Percentiles rank a stretch among this genome's conserved stretches.
Conservation (phyloP, 2,797 vertebrate species). For the Lerista edwardsae region DNA sequence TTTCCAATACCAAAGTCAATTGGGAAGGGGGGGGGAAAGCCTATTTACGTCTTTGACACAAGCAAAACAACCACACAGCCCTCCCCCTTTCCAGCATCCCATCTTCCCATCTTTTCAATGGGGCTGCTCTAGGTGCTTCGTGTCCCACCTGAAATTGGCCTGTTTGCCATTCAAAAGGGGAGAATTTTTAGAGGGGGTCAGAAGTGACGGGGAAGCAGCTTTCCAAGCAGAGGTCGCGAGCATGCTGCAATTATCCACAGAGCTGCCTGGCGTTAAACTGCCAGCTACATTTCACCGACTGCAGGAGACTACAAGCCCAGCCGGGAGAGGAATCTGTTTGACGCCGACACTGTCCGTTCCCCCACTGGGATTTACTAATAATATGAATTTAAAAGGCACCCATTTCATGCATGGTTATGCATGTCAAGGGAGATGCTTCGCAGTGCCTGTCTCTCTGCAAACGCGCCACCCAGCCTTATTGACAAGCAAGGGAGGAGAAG, state of each 20-base stretch:
- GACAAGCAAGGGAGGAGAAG: not conserved
- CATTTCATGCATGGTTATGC: conserved; percentile 13
- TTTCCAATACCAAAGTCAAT: no score
- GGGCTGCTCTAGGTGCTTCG: no score
- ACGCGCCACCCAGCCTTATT: not conserved
- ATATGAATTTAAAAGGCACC: not conserved
- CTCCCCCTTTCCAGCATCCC: no score
- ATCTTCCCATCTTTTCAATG: no score
- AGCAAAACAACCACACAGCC: no score
- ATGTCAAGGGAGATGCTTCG: not conserved
- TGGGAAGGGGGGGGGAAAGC: no score
- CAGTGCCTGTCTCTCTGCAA: not conserved
- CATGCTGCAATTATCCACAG: not conserved
- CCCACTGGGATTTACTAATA: not conserved
- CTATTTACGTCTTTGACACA: no score
- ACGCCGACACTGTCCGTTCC: not conserved
- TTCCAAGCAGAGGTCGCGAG: not conserved
- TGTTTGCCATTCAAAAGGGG: no score
- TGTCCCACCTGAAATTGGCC: no score
- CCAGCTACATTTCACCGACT: not conserved
- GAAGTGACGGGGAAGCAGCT: no score
- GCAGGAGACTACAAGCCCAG: not conserved
- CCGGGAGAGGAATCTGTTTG: not conserved
- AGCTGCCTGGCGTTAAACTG: not conserved
- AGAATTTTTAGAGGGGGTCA: no score